Evolutionary conservation across 2,888 invertebrate species (phyloP).

Genomic region (Mylabris sibirica): DNA sequence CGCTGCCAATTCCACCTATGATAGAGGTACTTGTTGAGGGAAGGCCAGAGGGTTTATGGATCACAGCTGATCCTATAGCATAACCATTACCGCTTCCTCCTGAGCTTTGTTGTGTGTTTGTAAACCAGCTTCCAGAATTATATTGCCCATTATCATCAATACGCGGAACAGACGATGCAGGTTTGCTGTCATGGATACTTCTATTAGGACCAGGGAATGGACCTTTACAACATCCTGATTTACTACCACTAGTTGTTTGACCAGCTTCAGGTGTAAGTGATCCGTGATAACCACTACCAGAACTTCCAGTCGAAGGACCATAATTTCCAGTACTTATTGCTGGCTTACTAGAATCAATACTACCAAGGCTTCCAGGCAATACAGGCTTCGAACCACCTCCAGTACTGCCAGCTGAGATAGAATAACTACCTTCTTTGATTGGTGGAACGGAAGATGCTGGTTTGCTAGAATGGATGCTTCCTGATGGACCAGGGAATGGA

Average conservation of each 20-base stretch:
- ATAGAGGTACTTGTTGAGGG: not conserved
- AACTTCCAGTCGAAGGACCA: not conserved
- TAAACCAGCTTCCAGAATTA: not conserved
- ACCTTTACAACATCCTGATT: conserved; percentile 30
- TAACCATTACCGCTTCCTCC: not conserved
- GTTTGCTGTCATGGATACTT: conserved; percentile 40
- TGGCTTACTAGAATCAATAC: conserved; percentile 2
- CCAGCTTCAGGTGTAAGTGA: not conserved
- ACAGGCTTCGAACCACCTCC: not conserved
- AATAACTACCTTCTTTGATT: not conserved
- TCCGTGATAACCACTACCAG: not conserved
- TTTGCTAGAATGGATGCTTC: conserved; percentile 43
- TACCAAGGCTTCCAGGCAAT: not conserved
- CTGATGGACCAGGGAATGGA: conserved; percentile 41
- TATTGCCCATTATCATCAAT: not conserved
- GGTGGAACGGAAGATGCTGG: conserved; percentile 28
- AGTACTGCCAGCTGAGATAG: not conserved
- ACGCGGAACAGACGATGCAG: conserved; percentile 22
- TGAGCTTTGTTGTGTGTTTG: not conserved
- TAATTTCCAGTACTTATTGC: conserved; percentile 2
- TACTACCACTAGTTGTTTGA: not conserved
- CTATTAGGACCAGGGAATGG: conserved; percentile 41
- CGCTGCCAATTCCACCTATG: not conserved
- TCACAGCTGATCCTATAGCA: conserved; percentile 19
- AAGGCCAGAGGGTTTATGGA: conserved; percentile 13